A percentile compares a stretch with the other conserved stretches of the same genome.
Conservation (phyloP, 2,888 invertebrate genomes). For the Erpobdella octoculata region DNA sequence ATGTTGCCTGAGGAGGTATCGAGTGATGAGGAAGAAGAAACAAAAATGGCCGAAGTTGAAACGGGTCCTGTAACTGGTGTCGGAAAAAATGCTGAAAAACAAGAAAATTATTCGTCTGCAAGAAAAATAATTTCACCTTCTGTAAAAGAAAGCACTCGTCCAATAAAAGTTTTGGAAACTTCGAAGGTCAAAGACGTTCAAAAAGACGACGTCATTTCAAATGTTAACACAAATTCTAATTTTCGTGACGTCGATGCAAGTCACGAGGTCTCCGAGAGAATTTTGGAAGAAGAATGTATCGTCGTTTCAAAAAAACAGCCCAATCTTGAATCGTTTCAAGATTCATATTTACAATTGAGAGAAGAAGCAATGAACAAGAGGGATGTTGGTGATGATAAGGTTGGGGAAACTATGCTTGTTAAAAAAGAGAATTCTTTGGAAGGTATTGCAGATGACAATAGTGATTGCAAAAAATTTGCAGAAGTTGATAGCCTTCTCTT, state of each 20-base stretch:
- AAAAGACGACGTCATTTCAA: neutral
- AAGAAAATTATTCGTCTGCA: too few species aligned
- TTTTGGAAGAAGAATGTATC: neutral
- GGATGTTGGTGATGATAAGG: neutral
- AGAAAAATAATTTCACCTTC: too few species aligned
- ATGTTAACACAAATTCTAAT: neutral
- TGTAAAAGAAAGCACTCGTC: too few species aligned
- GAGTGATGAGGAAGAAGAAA: neutral
- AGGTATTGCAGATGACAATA: too few species aligned
- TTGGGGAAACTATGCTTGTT: too few species aligned
- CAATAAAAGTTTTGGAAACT: too few species aligned
- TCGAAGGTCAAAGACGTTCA: neutral
- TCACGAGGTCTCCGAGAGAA: neutral
- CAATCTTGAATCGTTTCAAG: slow-evolving; percentile 1
- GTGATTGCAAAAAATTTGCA: too few species aligned
- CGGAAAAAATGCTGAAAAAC: too few species aligned
- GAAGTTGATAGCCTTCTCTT: too few species aligned
- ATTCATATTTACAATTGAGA: neutral
- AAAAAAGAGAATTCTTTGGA: too few species aligned
- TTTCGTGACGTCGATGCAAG: neutral
- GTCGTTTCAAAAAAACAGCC: neutral
- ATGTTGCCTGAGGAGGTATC: too few species aligned
- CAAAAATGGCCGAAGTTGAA: neutral
- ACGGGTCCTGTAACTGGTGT: too few species aligned
- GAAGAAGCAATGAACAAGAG: neutral